phyloP scores from a whole-genome alignment of 1,140 invertebrate genomes.

The Galleria mellonella region DNA sequence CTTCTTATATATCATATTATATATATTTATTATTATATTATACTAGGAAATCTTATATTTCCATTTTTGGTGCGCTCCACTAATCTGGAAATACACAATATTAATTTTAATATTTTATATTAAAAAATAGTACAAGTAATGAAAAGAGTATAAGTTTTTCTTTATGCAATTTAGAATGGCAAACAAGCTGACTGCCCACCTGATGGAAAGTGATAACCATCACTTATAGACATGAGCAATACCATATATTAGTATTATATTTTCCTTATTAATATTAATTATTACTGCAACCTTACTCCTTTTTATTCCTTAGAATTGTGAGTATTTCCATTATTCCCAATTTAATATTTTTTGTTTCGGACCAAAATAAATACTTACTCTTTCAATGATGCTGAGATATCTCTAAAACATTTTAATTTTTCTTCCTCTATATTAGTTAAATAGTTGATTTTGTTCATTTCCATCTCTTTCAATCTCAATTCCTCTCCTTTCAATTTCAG shows the following conservation, averaged over 20 bases:
- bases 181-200: too few relatives aligned
- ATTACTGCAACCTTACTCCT: too few relatives aligned
- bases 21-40: slow-evolving; percentile 5
- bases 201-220: too few relatives aligned
- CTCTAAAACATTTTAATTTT: slow-evolving; percentile 34
- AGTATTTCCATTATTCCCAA: too few relatives aligned
- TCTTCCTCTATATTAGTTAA: slow-evolving; percentile 34
- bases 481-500: slow-evolving; percentile 32
- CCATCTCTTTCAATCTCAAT: slow-evolving; percentile 24
- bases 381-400: slow-evolving; percentile 28
- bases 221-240: too few relatives aligned
- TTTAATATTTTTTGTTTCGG: too few relatives aligned
- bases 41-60: slow-evolving; percentile 12
- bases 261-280: too few relatives aligned
- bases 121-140: too few relatives aligned
- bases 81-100: slow-evolving; percentile 17
- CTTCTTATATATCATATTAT: background rate
- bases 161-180: too few relatives aligned
- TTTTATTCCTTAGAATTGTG: too few relatives aligned
- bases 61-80: slow-evolving; percentile 19
- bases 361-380: slow-evolving; percentile 23
- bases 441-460: slow-evolving; percentile 34
- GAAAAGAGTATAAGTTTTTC: too few relatives aligned
- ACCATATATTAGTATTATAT: too few relatives aligned
- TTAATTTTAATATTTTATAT: background rate